Base-by-base conservation (phyloP, 2,888 invertebrate species). In the Megamerina dolium region DNA sequence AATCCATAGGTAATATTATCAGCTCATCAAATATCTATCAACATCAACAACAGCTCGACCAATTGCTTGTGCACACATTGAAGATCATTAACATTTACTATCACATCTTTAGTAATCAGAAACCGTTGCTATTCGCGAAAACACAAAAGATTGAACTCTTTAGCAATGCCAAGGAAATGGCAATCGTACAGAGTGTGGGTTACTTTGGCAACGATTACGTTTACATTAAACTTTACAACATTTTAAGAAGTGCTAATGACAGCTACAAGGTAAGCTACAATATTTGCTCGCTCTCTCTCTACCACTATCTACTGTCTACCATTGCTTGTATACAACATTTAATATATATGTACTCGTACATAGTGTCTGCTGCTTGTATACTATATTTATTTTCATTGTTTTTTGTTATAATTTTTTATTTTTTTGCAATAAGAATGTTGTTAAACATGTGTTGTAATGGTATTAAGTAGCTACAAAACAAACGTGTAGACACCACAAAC, bases 201-300 rank as follows among this genome's bases (percentile, higher is more conserved):
- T 78, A 78, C 59, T 85, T 86, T 69, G 77, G 74, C 40, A 78
- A 75, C 48, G 79, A 83, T 47, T 82, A 87, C 0, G 85, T 90
- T 65, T 94, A 93, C 66, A 78, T 88, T 75, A 87, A 85, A 70
- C 76, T 94, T 46, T 87, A 87, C 68, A 89, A 89, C 45, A 80
- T 81, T 40, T 67, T 94, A 43, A 84, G 82, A 64, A 83, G 85
- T 52, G 85, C 90, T 4, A 87, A 89, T 70, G 82, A 83, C 20
- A 93, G 88, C 74, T 90, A 91, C 72, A 89, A 88, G 79, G 90
- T 87, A 66, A 65, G 61, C 54, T n/a, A n/a, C n/a, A n/a, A n/a
- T n/a, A n/a, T n/a, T n/a, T n/a, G n/a, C n/a, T n/a, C n/a, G n/a
- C n/a, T n/a, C n/a, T n/a, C n/a, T n/a, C n/a, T n/a, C n/a, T n/a